Evolutionary conservation across 2,888 invertebrate genomes (phyloP).

Genomic region (Parnassius mnemosyne): DNA sequence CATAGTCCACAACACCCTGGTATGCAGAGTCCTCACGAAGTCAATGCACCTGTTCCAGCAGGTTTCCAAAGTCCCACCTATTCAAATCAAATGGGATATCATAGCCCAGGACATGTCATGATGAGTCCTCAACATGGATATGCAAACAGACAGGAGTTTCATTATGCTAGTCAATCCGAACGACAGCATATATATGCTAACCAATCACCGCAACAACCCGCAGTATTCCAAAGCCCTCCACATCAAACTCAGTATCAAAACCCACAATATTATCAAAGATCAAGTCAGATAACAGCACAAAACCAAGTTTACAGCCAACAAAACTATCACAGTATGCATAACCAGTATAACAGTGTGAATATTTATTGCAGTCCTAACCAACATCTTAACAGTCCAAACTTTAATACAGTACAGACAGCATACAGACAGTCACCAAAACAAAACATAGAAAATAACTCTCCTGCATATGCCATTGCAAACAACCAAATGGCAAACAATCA

Average conservation of each 20-base stretch:
- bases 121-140: constrained; percentile 70
- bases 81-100: constrained; percentile 64
- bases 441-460: constrained; percentile 45
- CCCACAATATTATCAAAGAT: constrained; percentile 65
- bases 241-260: constrained; percentile 70
- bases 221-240: constrained; percentile 66
- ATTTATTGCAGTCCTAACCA: constrained; percentile 49
- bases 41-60: constrained; percentile 58
- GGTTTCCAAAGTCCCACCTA: constrained; percentile 72
- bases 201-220: constrained; percentile 51
- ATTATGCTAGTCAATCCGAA: constrained; percentile 62
- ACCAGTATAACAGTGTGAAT: constrained; percentile 58
- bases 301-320: constrained; percentile 58
- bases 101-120: constrained; percentile 65
- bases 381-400: constrained; percentile 53
- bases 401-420: constrained; percentile 57
- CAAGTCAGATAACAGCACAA: constrained; percentile 45
- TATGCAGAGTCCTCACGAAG: constrained; percentile 66
- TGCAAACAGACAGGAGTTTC: constrained; percentile 60
- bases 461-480: constrained; percentile 47
- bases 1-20: constrained; percentile 69
- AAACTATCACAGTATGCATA: constrained; percentile 56
- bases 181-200: constrained; percentile 63
- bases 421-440: constrained; percentile 63
- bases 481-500: constrained; percentile 53